These are phyloP conservation scores for Kryptolebias marmoratus DNA, from an alignment of 2,113 vertebrate species.

Conservation along the genomic window DNA sequence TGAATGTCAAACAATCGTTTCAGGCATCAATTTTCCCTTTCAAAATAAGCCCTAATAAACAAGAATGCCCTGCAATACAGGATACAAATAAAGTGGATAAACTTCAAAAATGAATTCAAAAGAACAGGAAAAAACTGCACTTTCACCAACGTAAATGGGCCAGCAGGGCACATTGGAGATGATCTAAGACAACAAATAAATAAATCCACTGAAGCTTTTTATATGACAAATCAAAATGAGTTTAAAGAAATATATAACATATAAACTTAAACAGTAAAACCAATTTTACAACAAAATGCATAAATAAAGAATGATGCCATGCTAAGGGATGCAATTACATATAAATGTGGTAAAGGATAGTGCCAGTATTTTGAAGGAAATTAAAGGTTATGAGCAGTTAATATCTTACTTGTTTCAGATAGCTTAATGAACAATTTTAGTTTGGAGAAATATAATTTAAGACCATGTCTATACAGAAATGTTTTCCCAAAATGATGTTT, in stretches of 20 bases:
- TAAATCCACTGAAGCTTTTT: conserved; percentile 18
- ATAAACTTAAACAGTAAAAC: neutral
- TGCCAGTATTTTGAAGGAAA: too few species aligned
- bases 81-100: conserved; percentile 19
- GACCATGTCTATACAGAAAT: too few species aligned
- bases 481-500: too few species aligned
- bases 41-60: conserved; percentile 35
- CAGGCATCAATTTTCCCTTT: conserved; percentile 4
- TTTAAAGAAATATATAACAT: neutral
- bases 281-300: too few species aligned
- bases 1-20: conserved; percentile 18
- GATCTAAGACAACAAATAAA: conserved; percentile 19
- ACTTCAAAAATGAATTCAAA: conserved; percentile 14
- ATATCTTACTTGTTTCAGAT: too few species aligned
- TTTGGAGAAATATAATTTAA: too few species aligned
- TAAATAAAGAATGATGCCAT: too few species aligned
- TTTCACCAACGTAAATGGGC: conserved; percentile 13
- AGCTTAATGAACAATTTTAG: too few species aligned
- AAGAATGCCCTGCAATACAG: conserved; percentile 8
- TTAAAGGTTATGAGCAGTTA: too few species aligned
- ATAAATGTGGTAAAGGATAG: too few species aligned
- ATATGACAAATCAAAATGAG: too few species aligned
- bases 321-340: too few species aligned
- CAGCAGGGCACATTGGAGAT: conserved; percentile 14
- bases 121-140: conserved; percentile 6